These are phyloP conservation scores for Euura saliciscinereae DNA, from an alignment of 1,140 invertebrate species.

Conservation along the genomic window DNA sequence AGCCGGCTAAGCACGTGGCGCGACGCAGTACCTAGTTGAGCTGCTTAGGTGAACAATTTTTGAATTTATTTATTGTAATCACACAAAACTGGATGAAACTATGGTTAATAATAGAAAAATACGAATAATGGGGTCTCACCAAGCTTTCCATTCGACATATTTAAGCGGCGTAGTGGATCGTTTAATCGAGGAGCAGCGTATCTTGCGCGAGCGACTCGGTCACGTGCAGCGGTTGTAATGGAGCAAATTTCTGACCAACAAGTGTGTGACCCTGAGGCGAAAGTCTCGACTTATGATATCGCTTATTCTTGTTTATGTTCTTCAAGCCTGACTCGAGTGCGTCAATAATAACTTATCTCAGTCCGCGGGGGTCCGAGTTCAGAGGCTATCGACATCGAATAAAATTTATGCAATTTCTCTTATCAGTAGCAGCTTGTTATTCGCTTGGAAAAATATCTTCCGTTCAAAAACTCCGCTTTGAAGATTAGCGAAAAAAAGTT, in stretches of 20 bases:
- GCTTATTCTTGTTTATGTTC: neutral
- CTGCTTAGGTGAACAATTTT: no score
- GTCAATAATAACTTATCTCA: slow-evolving; percentile 3
- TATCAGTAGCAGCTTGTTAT: no score
- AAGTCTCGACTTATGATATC: neutral
- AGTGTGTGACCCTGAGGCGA: slow-evolving; percentile 26
- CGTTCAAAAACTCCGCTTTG: no score
- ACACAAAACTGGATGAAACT: no score
- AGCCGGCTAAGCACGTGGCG: no score
- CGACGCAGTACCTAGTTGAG: no score
- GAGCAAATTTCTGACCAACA: slow-evolving; percentile 16
- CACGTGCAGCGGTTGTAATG: neutral
- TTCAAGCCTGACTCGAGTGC: neutral
- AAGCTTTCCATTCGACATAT: slow-evolving; percentile 32
- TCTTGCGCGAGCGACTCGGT: neutral
- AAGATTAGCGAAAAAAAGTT: no score
- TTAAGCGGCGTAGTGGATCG: neutral
- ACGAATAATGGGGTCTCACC: slow-evolving; percentile 21
- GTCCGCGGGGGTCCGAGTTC: slow-evolving; percentile 1
- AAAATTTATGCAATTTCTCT: no score
- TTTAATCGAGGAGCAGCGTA: neutral
- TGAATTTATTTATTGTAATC: no score
- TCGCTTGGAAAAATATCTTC: no score
- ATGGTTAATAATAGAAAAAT: no score
- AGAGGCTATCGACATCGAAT: no score